These are phyloP conservation scores for Cottus gobio DNA, from an alignment of 2,113 vertebrate genomes.

Conservation along the genomic window DNA sequence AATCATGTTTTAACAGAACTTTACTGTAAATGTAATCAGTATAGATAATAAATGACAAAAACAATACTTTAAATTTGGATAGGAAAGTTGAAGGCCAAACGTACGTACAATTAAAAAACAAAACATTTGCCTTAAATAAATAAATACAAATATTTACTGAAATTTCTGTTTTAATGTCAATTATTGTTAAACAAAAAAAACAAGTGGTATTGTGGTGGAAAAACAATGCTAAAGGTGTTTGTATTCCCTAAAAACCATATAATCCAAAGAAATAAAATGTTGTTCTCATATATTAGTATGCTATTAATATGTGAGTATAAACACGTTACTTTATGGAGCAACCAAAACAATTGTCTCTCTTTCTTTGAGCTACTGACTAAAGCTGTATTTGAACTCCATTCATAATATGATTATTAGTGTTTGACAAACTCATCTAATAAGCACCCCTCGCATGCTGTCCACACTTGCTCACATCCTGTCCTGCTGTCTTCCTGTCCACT, in stretches of 20 bases:
- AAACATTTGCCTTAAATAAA: background rate
- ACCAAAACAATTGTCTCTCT: background rate
- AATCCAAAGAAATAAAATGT: background rate
- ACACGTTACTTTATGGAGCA: background rate
- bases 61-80: background rate
- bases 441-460: background rate
- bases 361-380: background rate
- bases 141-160: background rate
- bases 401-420: background rate
- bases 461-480: conserved; percentile 35
- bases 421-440: background rate
- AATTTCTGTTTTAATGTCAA: background rate
- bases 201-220: background rate
- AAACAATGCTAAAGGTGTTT: no score
- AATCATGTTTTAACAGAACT: background rate
- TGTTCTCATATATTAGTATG: background rate
- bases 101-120: background rate
- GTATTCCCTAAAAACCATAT: background rate
- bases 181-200: background rate
- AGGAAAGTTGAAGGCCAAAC: background rate
- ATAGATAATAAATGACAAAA: background rate
- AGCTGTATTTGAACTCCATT: background rate
- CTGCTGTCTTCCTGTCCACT: conserved; percentile 30
- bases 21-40: background rate
- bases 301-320: background rate